Conservation (phyloP, 2,113 vertebrate species). For the Mohoua ochrocephala region DNA sequence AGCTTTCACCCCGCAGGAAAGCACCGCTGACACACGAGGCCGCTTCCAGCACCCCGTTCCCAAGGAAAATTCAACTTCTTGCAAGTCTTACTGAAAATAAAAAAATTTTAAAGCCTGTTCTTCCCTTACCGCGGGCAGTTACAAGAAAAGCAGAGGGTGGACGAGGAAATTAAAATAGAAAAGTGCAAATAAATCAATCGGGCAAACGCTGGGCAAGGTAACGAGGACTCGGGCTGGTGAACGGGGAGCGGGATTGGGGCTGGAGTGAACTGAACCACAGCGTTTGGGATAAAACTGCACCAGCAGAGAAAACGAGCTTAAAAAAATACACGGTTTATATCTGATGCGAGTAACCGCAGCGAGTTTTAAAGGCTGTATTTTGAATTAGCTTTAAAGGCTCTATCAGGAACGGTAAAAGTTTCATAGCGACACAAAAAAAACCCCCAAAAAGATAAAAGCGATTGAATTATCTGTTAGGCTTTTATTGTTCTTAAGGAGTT, state of each 20-base stretch:
- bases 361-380: background rate
- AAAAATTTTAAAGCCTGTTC: background rate
- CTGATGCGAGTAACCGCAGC: background rate
- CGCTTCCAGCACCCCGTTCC: background rate
- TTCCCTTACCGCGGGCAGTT: too few species aligned
- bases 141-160: background rate
- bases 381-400: background rate
- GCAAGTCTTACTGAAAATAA: background rate
- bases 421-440: background rate
- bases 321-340: background rate
- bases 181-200: background rate
- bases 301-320: background rate
- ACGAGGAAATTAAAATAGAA: background rate
- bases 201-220: background rate
- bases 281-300: background rate
- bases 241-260: background rate
- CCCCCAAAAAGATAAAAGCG: background rate
- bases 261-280: background rate
- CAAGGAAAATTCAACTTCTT: background rate
- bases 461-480: background rate
- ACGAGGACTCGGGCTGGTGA: background rate
- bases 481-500: background rate
- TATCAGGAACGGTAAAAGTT: slow-evolving; percentile 1
- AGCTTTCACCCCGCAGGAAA: background rate
- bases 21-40: background rate